Base-by-base conservation (phyloP, 2,113 vertebrate species). In the Mus spicilegus region DNA sequence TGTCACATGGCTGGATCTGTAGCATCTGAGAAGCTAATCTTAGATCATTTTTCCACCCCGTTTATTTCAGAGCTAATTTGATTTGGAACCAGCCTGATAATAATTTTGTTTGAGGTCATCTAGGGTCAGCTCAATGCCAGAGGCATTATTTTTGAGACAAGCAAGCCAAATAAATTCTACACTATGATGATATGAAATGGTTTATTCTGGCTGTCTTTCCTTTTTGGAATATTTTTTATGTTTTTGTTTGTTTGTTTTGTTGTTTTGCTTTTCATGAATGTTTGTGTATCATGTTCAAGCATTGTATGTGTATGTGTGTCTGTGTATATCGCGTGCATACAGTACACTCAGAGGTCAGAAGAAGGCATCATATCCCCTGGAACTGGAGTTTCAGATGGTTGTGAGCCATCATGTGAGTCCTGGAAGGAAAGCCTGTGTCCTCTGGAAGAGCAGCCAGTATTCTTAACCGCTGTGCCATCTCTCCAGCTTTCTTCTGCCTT, bases 41-140 rank as follows among this genome's bases (percentile, higher is more conserved):
- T 96, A 97, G 96, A 85, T 97, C 54, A 96, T 97, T 96, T 98
- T 98, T 98, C 97, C 97, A 97, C 92, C 16, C 97, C 98, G 98
- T 98, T 98, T 93, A 78, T 96, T 98, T 98, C 97, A 97, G 54
- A 95, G 96, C 95, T 98, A 98, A 99, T 98, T 98, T 97, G 97
- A 99, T 99, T 98, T 98, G 97, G 98, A 98, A 96, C 93, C 86
- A 95, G 97, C 97, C 97, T 93, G 96, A 90, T 93, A 95, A 80
- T 98, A 97, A 98, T 98, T 98, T 98, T 96, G 98, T 98, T 98
- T 98, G 88, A 94, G 97, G 98, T 97, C 97, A 96, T 92, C 84
- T 96, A 2, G 46, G 98, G 96, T 98, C 95, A 97, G 88, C 87
- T 93, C 73, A 95, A 73, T 89, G 80, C 89, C 93, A 91, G 89